Percentiles rank a stretch among this genome's conserved stretches.
These are phyloP conservation scores for Lycaena phlaeas DNA, from an alignment of 2,888 invertebrate species.

Conservation along the genomic window DNA sequence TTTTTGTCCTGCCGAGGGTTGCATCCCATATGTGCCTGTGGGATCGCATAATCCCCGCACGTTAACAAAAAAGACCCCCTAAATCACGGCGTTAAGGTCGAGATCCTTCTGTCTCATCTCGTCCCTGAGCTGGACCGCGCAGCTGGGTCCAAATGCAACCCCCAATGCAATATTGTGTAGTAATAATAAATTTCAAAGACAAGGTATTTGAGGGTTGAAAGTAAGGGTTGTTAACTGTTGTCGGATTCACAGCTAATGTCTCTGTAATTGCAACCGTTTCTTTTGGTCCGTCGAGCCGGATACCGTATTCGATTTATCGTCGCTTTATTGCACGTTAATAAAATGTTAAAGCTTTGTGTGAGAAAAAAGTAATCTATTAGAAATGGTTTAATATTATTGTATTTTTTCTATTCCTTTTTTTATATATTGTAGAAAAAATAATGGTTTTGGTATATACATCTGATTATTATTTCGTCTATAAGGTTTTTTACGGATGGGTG, in stretches of 20 bases:
- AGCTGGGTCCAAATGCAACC: conserved; percentile 60
- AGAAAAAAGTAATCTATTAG: no score
- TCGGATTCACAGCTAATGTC: conserved; percentile 23
- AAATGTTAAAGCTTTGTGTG: no score
- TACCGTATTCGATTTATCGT: no score
- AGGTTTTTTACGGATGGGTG: no score
- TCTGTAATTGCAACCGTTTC: conserved; percentile 25
- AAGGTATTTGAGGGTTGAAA: conserved; percentile 41
- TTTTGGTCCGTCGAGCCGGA: conserved; percentile 22
- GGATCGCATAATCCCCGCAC: conserved; percentile 30
- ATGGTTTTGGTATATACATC: no score
- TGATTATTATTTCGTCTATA: no score
- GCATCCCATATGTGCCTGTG: conserved; percentile 59
- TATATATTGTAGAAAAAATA: no score
- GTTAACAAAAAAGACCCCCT: conserved; percentile 24
- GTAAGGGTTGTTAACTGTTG: conserved; percentile 50
- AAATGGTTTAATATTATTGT: no score
- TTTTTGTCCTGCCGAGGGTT: conserved; percentile 63
- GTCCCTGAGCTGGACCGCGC: conserved; percentile 28
- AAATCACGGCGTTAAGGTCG: conserved; percentile 19
- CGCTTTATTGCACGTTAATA: no score
- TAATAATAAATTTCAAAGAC: conserved; percentile 68
- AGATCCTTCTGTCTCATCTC: conserved; percentile 18
- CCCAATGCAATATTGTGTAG: conserved; percentile 58
- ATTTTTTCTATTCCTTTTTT: no score